Conservation (phyloP, 2,888 invertebrate genomes). For the Adineta ricciae region DNA sequence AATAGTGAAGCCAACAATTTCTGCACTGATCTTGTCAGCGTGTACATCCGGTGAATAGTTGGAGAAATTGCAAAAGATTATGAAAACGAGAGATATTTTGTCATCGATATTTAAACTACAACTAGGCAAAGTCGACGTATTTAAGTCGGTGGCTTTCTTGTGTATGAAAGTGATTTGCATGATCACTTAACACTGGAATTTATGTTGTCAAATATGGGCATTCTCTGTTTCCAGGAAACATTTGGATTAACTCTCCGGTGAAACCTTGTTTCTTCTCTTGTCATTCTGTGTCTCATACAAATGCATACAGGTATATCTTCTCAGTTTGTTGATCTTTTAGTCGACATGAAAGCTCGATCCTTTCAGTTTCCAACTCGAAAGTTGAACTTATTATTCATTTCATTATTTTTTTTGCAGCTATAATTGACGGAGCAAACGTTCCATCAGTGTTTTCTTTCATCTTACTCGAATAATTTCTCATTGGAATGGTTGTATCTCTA, state of each 20-base stretch:
- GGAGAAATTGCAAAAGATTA: too few relatives aligned
- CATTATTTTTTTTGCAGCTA: background rate
- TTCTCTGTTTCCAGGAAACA: background rate
- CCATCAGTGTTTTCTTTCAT: background rate
- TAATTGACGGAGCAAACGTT: background rate
- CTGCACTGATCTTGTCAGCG: too few relatives aligned
- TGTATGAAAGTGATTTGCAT: background rate
- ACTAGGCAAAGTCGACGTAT: too few relatives aligned
- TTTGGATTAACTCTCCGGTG: background rate
- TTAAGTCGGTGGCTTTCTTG: background rate
- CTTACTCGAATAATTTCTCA: background rate
- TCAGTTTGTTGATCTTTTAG: too few relatives aligned
- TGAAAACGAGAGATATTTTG: too few relatives aligned
- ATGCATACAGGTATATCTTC: background rate
- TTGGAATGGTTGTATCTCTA: background rate
- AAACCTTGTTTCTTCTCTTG: background rate
- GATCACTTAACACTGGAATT: background rate
- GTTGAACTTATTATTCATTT: background rate
- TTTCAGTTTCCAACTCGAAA: background rate
- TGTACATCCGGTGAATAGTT: too few relatives aligned
- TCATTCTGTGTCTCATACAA: background rate
- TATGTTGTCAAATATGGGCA: background rate
- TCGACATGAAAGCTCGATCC: too few relatives aligned
- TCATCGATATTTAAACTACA: too few relatives aligned
- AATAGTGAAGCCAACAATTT: too few relatives aligned